Conservation (phyloP, 2,888 invertebrate species). For the Sarcophaga caerulescens region DNA sequence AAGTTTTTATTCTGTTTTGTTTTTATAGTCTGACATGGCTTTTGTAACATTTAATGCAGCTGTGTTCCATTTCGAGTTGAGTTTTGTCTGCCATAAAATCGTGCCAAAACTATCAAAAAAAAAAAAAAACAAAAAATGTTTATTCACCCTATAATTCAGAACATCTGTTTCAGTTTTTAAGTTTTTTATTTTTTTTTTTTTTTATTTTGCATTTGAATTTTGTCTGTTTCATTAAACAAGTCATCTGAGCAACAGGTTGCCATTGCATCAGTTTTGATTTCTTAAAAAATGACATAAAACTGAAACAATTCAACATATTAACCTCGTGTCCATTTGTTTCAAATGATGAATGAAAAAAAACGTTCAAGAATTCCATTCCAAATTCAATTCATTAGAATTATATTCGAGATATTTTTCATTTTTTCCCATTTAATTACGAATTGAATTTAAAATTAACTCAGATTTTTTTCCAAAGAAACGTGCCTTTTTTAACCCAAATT, state of each 20-base stretch:
- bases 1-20: background rate
- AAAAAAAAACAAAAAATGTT: background rate
- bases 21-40: background rate
- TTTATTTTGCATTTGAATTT: background rate
- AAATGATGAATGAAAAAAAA: background rate
- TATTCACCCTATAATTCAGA: constrained; percentile 8
- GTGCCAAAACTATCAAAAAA: constrained; percentile 22
- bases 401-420: background rate
- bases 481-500: constrained; percentile 34
- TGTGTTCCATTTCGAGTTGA: constrained; percentile 12
- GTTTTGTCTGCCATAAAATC: background rate
- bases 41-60: constrained; percentile 19
- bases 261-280: constrained; percentile 25
- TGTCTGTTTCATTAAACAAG: background rate
- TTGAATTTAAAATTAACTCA: background rate
- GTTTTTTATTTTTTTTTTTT: background rate
- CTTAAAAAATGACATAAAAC: background rate
- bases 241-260: constrained; percentile 33
- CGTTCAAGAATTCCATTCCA: too few species aligned
- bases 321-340: background rate
- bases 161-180: constrained; percentile 33
- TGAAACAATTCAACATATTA: background rate
- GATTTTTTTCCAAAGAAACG: constrained; percentile 8
- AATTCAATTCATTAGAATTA: too few species aligned
- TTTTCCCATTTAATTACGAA: background rate